These are phyloP conservation scores for Disparrhopalites patrizii DNA, from an alignment of 2,888 invertebrate species.

Conservation along the genomic window DNA sequence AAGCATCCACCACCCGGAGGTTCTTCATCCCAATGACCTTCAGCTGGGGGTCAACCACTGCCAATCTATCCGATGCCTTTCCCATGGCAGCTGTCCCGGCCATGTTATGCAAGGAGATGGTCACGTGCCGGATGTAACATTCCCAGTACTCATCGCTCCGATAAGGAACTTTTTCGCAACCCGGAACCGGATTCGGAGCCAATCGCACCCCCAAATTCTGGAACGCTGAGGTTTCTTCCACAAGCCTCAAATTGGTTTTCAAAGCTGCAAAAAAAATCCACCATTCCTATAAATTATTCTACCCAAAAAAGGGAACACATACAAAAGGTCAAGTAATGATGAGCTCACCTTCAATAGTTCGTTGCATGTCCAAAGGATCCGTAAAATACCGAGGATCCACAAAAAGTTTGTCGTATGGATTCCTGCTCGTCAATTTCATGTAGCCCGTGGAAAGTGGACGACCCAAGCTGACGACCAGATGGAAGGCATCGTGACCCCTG, in stretches of 20 bases:
- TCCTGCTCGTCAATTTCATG: not conserved
- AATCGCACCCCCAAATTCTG: not conserved
- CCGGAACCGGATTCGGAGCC: not conserved
- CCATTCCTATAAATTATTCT: too few species aligned
- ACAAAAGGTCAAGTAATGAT: not conserved
- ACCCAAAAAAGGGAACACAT: too few species aligned
- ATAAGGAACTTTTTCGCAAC: not conserved
- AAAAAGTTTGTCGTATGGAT: not conserved
- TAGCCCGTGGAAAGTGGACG: conserved; percentile 36
- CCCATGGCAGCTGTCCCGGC: conserved; percentile 12
- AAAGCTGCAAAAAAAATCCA: conserved; percentile 11
- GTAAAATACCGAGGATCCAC: conserved; percentile 15
- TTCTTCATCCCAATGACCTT: conserved; percentile 33
- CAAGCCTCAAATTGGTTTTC: not conserved
- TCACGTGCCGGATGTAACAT: not conserved
- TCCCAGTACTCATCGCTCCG: conserved; percentile 15
- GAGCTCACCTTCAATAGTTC: conserved; percentile 26
- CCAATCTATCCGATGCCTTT: not conserved
- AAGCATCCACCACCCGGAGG: conserved; percentile 38
- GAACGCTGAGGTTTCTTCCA: not conserved
- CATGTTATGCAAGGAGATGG: not conserved
- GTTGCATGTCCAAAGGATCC: not conserved
- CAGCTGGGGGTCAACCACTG: conserved; percentile 8
- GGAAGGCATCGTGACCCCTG: conserved; percentile 40
- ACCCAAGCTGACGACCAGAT: conserved; percentile 36